phyloP scores from a whole-genome alignment of 2,888 invertebrate genomes.

The Cantharis rufa region DNA sequence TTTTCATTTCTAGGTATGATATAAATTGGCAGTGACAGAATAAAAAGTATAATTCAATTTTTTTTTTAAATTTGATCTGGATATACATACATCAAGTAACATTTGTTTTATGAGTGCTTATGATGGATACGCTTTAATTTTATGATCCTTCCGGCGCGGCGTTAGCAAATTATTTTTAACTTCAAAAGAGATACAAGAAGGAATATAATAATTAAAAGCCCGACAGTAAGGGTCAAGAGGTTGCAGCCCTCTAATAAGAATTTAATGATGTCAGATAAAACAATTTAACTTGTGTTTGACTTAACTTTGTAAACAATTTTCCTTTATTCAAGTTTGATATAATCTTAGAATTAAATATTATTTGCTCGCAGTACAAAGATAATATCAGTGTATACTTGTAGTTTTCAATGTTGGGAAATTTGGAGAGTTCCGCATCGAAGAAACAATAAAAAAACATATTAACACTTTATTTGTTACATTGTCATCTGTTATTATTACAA shows the following conservation, averaged over 20 bases:
- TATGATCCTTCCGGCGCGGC: neutral
- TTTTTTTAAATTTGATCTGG: neutral
- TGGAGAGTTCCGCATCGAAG: neutral
- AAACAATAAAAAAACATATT: neutral
- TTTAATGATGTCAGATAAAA: neutral
- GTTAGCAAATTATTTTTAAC: neutral
- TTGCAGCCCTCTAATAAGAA: neutral
- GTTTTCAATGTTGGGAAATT: too few relatives aligned
- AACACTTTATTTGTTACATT: neutral
- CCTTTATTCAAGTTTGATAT: neutral
- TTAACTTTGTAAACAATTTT: neutral
- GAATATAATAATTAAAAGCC: neutral
- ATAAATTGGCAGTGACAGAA: neutral
- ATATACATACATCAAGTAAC: neutral
- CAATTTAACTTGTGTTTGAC: neutral
- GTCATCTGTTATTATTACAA: neutral
- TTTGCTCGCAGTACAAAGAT: too few relatives aligned
- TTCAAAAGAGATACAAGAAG: neutral
- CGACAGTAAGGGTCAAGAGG: neutral
- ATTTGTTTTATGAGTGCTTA: neutral
- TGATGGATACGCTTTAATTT: neutral
- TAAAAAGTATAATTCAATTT: neutral
- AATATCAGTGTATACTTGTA: too few relatives aligned
- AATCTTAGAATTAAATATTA: too few relatives aligned
- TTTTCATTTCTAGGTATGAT: constrained; percentile 8